phyloP scores from a whole-genome alignment of 2,113 vertebrate species.

The Typhlomys cinereus region DNA sequence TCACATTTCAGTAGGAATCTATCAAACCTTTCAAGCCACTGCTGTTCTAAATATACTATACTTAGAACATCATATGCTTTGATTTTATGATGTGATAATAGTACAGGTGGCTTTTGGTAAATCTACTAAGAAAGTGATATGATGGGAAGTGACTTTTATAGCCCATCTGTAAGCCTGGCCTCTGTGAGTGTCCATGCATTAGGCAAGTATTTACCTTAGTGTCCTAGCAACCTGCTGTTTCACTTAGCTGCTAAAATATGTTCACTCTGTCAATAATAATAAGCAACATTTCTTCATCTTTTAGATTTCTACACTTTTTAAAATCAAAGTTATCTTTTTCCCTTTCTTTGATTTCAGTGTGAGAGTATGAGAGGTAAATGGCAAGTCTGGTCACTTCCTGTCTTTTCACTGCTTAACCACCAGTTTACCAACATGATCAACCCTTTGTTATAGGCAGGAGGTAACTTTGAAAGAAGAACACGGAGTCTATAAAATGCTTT shows the following conservation, averaged over 20 bases:
- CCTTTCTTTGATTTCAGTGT: neutral
- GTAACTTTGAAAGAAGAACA: constrained; percentile 31
- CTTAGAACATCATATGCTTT: neutral
- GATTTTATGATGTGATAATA: constrained; percentile 18
- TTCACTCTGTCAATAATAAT: constrained; percentile 3
- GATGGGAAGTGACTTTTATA: constrained; percentile 35
- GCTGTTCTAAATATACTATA: constrained; percentile 28
- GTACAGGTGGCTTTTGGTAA: neutral
- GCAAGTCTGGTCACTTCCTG: neutral
- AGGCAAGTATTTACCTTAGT: no score
- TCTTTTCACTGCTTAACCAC: neutral
- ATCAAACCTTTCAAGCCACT: constrained; percentile 23
- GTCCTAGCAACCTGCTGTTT: constrained; percentile 27
- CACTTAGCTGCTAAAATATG: neutral
- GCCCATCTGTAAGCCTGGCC: neutral
- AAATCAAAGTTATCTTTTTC: neutral
- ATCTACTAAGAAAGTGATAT: constrained; percentile 29
- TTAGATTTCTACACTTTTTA: neutral
- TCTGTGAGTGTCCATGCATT: neutral
- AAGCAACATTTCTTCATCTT: neutral
- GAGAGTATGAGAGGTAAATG: neutral
- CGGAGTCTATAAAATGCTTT: neutral
- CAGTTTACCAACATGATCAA: neutral
- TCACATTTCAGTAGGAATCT: neutral
- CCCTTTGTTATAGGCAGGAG: neutral